Base-by-base conservation (phyloP, 2,113 vertebrate genomes). In the Tetraodon nigroviridis region DNA sequence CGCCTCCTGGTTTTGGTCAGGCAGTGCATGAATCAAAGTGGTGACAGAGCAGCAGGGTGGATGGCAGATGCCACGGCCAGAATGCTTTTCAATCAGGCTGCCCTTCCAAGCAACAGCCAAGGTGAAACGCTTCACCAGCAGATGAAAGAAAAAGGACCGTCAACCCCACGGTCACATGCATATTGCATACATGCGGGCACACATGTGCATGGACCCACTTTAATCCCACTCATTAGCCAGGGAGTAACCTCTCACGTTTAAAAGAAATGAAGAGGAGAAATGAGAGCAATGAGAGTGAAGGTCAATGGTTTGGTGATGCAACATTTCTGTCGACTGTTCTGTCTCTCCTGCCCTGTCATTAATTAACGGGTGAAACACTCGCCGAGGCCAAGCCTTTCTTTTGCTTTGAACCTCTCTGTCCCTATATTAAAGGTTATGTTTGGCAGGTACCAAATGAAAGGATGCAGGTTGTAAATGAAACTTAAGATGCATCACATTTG, bases 1-100 rank as follows among this genome's bases (percentile, higher is more conserved):
- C 47, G 68, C 76, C 83, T 87, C 81, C 78, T 77, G 66, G 79
- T 78, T 75, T 77, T 80, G 79, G 75, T 83, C 72, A 64, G 86
- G 83, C 75, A 71, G 83, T 64, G 81, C 87, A 90, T 91, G 90
- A 90, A 91, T 91, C 90, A 91, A 90, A 86, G 86, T 58, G 77
- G 85, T 87, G 89, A 89, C 90, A 89, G 85, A 90, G 81, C 90
- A 90, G 87, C 83, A 42, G 90, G 90, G 88, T 85, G 86, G 86
- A 86, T 70, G 86, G 89, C 88, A 91, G 90, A 90, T 90, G 90
- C 89, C 89, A 86, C 77, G 64, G 86, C 81, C 84, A 85, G 87
- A 87, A 89, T 89, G 89, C 89, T 90, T 91, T 91, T 91, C 90
- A 91, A 91, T 91, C 90, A 91, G 88, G 55, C 79, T 85, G 90